phyloP scores from a whole-genome alignment of 2,888 invertebrate genomes.

The Galeopsomyia nigrocyanea region DNA sequence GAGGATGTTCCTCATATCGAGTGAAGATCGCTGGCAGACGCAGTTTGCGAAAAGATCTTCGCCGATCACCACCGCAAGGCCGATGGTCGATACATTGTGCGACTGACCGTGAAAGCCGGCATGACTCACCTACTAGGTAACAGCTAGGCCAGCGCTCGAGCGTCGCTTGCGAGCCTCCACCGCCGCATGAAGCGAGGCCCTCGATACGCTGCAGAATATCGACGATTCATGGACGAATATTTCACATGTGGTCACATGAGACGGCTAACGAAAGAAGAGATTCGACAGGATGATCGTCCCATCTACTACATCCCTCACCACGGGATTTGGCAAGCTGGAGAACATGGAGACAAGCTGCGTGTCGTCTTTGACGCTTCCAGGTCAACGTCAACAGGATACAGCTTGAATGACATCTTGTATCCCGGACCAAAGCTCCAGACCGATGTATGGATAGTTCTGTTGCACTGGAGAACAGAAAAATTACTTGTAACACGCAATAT shows the following conservation, averaged over 20 bases:
- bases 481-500: too few relatives aligned
- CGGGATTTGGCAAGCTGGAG: constrained; percentile 21
- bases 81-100: too few relatives aligned
- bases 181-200: background rate
- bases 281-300: background rate
- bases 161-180: background rate
- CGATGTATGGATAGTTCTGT: background rate
- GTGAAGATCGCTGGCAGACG: background rate
- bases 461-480: constrained; percentile 16
- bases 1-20: constrained; percentile 3
- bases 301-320: constrained; percentile 10
- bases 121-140: background rate
- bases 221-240: constrained; percentile 11
- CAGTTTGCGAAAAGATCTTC: constrained; percentile 1
- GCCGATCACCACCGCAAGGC: background rate
- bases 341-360: background rate
- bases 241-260: constrained; percentile 5
- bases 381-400: background rate
- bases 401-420: constrained; percentile 13
- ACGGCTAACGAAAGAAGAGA: background rate
- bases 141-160: background rate
- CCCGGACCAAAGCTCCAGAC: constrained; percentile 19
- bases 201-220: background rate
- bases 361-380: constrained; percentile 19
- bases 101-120: background rate